Evolutionary conservation across 1,140 invertebrate species (phyloP).

Genomic region (Drosophila ambigua): DNA sequence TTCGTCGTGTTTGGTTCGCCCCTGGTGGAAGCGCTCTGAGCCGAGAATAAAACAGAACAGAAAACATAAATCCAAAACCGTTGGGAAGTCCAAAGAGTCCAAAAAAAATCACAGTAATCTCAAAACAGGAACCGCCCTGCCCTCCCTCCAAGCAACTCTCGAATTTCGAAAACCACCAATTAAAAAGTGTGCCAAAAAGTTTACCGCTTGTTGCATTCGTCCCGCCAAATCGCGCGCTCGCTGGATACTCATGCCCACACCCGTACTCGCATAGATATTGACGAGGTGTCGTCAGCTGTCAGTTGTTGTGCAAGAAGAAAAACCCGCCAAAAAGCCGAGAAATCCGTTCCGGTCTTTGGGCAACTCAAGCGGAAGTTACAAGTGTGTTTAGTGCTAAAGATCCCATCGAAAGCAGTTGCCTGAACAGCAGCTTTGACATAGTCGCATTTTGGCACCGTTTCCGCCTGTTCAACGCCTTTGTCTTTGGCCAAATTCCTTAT

Average conservation of each 20-base stretch:
- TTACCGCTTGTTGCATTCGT: neutral
- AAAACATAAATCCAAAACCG: conserved; percentile 15
- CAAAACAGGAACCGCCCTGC: neutral
- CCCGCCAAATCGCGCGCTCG: neutral
- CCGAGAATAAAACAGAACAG: conserved; percentile 33
- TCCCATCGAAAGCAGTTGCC: conserved; percentile 48
- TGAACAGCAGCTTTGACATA: conserved; percentile 67
- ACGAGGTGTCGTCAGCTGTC: too few relatives aligned
- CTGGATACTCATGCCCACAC: too few relatives aligned
- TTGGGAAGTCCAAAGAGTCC: conserved; percentile 10
- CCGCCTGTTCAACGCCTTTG: conserved; percentile 59
- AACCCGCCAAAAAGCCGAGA: conserved; percentile 49
- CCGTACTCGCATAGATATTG: too few relatives aligned
- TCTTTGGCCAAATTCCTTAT: conserved; percentile 66
- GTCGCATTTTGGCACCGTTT: conserved; percentile 75
- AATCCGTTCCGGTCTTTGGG: conserved; percentile 7
- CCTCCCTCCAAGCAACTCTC: too few relatives aligned
- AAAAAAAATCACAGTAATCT: conserved; percentile 4
- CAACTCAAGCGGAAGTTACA: conserved; percentile 47
- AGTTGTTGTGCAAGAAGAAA: conserved; percentile 22
- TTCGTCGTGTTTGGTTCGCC: conserved; percentile 80
- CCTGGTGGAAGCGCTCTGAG: conserved; percentile 56
- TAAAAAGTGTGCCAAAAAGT: conserved; percentile 37
- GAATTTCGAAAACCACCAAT: neutral
- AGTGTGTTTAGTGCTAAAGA: conserved; percentile 67